Conservation (phyloP, 2,888 invertebrate species). For the Craniophora ligustri region DNA sequence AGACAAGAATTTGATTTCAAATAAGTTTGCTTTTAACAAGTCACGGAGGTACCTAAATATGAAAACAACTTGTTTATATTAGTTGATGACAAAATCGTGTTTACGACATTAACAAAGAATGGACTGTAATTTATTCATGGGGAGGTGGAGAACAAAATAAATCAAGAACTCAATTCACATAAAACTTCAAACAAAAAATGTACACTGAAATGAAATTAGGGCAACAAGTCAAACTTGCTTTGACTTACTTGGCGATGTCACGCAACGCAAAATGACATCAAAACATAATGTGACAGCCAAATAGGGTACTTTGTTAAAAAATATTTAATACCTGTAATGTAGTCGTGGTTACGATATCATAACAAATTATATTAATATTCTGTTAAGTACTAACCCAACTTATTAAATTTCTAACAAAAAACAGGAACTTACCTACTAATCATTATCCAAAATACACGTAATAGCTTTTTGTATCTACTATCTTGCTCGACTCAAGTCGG, state of each 20-base stretch:
- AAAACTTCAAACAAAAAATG: constrained; percentile 76
- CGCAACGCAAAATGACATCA: constrained; percentile 77
- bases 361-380: constrained; percentile 33
- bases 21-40: background rate
- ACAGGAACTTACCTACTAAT: constrained; percentile 43
- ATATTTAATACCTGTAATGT: constrained; percentile 57
- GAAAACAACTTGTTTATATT: constrained; percentile 7
- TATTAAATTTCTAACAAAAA: constrained; percentile 32
- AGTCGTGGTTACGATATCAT: constrained; percentile 10
- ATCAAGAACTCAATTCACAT: constrained; percentile 75
- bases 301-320: constrained; percentile 58
- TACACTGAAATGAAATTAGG: constrained; percentile 81
- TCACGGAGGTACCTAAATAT: background rate
- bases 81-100: constrained; percentile 29
- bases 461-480: constrained; percentile 64
- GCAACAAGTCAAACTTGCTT: constrained; percentile 78
- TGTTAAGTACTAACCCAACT: constrained; percentile 19
- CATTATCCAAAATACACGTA: constrained; percentile 56
- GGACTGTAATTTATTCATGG: constrained; percentile 38
- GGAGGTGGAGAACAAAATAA: constrained; percentile 61
- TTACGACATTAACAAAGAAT: constrained; percentile 34
- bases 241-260: constrained; percentile 81
- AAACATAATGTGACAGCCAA: constrained; percentile 72
- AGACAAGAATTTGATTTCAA: background rate
- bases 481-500: constrained; percentile 69